These are phyloP conservation scores for Aix galericulata DNA, from an alignment of 2,113 vertebrate species.

Conservation along the genomic window DNA sequence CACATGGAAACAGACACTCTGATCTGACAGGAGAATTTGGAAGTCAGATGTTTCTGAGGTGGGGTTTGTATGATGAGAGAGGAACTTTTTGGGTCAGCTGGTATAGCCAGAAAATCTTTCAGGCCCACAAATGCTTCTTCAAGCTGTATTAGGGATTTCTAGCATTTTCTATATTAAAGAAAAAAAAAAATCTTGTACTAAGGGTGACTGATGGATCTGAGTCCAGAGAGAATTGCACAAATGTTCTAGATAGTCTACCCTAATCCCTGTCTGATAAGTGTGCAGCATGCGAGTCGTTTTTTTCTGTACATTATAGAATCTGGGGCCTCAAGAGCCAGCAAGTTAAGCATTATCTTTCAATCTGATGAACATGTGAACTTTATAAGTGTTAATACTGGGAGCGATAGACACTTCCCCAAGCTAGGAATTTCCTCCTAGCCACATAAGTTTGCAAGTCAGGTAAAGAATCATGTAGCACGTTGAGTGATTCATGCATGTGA, in stretches of 20 bases:
- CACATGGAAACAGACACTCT: background rate
- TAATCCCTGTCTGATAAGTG: background rate
- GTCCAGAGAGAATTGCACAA: background rate
- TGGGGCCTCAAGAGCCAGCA: background rate
- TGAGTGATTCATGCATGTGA: background rate
- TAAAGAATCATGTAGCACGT: background rate
- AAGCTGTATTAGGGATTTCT: background rate
- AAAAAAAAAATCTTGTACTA: background rate
- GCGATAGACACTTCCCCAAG: background rate
- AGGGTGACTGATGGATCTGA: background rate
- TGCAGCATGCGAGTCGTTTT: background rate
- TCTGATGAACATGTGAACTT: background rate
- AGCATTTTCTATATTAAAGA: background rate
- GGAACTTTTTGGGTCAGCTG: background rate
- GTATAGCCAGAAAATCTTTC: background rate
- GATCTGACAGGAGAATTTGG: background rate
- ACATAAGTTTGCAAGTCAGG: background rate
- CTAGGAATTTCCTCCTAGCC: background rate
- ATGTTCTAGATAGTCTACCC: background rate
- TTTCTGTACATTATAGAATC: background rate
- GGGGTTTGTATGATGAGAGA: background rate
- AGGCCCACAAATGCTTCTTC: background rate
- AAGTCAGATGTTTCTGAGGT: background rate
- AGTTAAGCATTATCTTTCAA: background rate
- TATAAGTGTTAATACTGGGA: background rate